Base-by-base conservation (phyloP, 2,888 invertebrate species). In the Diarsia brunnea region DNA sequence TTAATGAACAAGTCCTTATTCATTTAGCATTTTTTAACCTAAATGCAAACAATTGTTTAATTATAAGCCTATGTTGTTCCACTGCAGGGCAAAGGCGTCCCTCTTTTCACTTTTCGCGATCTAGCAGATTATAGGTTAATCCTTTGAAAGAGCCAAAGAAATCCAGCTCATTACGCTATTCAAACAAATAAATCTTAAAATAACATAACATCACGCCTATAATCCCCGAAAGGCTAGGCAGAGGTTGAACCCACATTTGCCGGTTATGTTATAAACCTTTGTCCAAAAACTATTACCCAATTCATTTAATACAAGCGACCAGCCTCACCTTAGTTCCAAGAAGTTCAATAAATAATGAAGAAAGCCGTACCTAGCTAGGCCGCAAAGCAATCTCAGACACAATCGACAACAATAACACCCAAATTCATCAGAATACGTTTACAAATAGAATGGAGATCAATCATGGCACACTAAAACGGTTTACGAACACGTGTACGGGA, bases 401-500 rank as follows among this genome's bases (percentile, higher is more conserved):
- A 55, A 31, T 45, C 31, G 7, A 31, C 45, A 51, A 1, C 10
- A 1, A 38, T 38, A 45, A 27, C 19, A 78, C 51, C 14, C 0
- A 38, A 38, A 5, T 69, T 78, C 19, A 53, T 78, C 19, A 47
- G 49, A 69, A 70, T 19, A 16, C 19, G 19, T 72, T 65, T 78
- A 65, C 31, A 19, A 49, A 53, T 53, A 70, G 47, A 63, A 27
- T n/a, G 24, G 38, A 64, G 51, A 66, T 73, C 51, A 43, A 79
- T 72, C 51, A 49, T 55, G 24, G 49, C 24, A 74, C 53, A 45
- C 55, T n/a, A 47, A 64, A 78, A 60, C 60, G 14, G 58, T 65
- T 38, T 21, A 53, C 80, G 55, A 49, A 31, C 71, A 72, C 83
- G 65, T 66, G 69, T 24, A 47, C 12, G 31, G 38, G 12, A 8